A percentile compares a stretch with the other conserved stretches of the same genome.
phyloP scores from a whole-genome alignment of 2,113 vertebrate genomes.

The Empidonax alnorum region DNA sequence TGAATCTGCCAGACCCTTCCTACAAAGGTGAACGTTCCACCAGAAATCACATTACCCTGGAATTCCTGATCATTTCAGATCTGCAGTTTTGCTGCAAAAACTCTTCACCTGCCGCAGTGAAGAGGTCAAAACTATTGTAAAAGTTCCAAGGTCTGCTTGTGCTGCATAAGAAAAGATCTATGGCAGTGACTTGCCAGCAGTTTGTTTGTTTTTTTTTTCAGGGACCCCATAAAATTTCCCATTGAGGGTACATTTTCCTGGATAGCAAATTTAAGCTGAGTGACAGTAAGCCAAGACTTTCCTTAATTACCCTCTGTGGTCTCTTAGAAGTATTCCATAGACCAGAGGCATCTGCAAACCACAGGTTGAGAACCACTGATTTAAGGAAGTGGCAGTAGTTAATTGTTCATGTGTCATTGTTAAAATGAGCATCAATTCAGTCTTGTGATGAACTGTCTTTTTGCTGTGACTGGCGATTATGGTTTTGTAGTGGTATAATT shows the following conservation, averaged over 20 bases:
- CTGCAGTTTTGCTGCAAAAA: neutral
- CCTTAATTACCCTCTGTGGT: slow-evolving; percentile 5
- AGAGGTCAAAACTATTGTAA: neutral
- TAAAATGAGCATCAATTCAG: slow-evolving; percentile 39
- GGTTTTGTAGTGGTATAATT: slow-evolving; percentile 46
- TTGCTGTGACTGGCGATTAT: slow-evolving; percentile 12
- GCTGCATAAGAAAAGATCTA: neutral
- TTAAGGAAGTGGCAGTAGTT: neutral
- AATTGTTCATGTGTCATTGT: slow-evolving; percentile 28
- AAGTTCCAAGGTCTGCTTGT: slow-evolving; percentile 7
- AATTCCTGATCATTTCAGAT: neutral
- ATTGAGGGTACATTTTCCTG: neutral
- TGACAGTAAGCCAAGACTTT: neutral
- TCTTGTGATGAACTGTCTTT: neutral
- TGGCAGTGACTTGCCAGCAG: neutral
- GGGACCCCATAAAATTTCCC: neutral
- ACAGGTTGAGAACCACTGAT: neutral
- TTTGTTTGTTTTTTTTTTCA: neutral
- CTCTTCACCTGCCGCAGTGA: neutral
- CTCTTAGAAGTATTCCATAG: neutral
- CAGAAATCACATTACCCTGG: slow-evolving; percentile 18
- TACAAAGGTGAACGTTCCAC: slow-evolving; percentile 18
- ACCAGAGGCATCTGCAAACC: slow-evolving; percentile 21
- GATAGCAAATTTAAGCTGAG: neutral
- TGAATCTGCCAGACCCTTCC: slow-evolving; percentile 16